A percentile compares a stretch with the other conserved stretches of the same genome.
These are phyloP conservation scores for Morpho deidamia DNA, from an alignment of 2,888 invertebrate species.

Conservation along the genomic window DNA sequence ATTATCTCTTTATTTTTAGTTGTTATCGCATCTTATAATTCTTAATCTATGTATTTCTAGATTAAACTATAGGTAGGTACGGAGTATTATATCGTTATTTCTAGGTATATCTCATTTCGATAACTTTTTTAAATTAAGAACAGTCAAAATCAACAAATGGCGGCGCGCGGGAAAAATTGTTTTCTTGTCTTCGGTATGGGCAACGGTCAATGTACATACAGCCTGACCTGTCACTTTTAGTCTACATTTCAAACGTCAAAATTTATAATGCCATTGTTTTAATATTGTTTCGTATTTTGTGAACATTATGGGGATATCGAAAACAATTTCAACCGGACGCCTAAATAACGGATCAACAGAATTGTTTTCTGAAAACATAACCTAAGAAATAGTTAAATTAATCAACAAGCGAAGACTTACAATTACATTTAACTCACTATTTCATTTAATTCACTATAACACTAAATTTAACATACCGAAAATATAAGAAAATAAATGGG, in stretches of 20 bases:
- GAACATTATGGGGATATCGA: not conserved
- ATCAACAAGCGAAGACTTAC: constrained; percentile 44
- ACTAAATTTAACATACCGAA: constrained; percentile 37
- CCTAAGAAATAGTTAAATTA: constrained; percentile 30
- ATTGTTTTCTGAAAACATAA: constrained; percentile 33
- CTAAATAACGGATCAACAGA: constrained; percentile 23
- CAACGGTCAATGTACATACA: not conserved
- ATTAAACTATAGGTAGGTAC: constrained; percentile 59
- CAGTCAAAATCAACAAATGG: constrained; percentile 25
- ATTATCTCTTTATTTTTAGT: constrained; percentile 37
- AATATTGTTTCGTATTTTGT: too few relatives aligned
- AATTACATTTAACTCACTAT: constrained; percentile 39
- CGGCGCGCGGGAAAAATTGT: constrained; percentile 10
- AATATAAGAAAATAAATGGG: constrained; percentile 28
- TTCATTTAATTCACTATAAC: constrained; percentile 34
- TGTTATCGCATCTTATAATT: constrained; percentile 56
- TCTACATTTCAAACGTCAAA: not conserved
- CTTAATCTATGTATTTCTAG: constrained; percentile 47
- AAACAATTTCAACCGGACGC: constrained; percentile 16
- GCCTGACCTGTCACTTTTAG: not conserved
- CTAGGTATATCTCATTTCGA: constrained; percentile 25
- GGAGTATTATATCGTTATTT: constrained; percentile 48
- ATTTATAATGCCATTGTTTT: too few relatives aligned
- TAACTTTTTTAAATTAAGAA: constrained; percentile 27
- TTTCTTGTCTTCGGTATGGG: not conserved